A percentile compares a stretch with the other conserved stretches of the same genome.
phyloP scores from a whole-genome alignment of 2,888 invertebrate species.

The Hirudinaria manillensis region DNA sequence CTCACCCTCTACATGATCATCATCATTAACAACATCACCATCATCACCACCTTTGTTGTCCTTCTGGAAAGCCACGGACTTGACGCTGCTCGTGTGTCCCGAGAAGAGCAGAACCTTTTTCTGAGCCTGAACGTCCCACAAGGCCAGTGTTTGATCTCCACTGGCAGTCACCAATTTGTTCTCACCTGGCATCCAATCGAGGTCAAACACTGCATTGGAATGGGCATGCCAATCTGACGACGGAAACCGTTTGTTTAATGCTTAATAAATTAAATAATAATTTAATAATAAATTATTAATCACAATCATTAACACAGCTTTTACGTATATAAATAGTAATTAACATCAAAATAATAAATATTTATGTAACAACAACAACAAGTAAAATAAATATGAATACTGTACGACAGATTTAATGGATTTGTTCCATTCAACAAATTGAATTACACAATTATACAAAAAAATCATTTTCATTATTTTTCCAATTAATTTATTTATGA shows the following conservation, averaged over 20 bases:
- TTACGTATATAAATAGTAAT: no score
- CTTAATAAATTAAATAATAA: background rate
- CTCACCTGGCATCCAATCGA: constrained; percentile 75
- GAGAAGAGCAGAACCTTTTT: constrained; percentile 57
- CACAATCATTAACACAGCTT: background rate
- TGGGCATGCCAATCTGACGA: constrained; percentile 58
- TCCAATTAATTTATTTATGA: no score
- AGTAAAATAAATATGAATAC: no score
- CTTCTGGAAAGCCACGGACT: constrained; percentile 69
- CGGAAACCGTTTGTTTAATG: background rate
- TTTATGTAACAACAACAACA: no score
- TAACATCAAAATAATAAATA: no score
- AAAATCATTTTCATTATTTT: no score
- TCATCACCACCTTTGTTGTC: constrained; percentile 57
- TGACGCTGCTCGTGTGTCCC: constrained; percentile 73
- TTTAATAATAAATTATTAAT: background rate
- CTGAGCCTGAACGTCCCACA: constrained; percentile 66
- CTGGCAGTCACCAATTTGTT: constrained; percentile 72
- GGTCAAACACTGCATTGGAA: constrained; percentile 80
- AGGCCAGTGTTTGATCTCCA: constrained; percentile 72
- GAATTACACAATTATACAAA: no score
- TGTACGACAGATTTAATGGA: no score
- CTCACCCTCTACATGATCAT: no score
- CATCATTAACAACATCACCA: no score
- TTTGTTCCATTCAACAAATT: no score